phyloP scores from a whole-genome alignment of 2,113 vertebrate species.

The Meleagris gallopavo region DNA sequence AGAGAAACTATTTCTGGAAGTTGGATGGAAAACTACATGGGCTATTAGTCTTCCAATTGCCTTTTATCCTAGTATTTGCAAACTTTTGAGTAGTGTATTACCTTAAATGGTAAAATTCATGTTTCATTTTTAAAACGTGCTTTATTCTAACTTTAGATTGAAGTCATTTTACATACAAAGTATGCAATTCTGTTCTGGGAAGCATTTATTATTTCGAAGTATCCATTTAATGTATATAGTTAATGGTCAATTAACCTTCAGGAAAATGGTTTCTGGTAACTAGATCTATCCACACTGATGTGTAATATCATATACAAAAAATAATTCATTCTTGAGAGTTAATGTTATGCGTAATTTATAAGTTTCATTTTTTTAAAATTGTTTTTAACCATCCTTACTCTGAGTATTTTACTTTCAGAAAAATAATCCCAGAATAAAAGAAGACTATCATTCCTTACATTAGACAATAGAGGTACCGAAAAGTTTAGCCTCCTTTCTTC shows the following conservation, averaged over 20 bases:
- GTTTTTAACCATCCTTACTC: background rate
- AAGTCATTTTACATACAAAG: background rate
- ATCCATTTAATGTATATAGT: background rate
- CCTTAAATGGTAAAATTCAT: slow-evolving; percentile 39
- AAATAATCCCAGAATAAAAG: background rate
- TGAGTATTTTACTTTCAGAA: background rate
- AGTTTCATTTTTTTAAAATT: background rate
- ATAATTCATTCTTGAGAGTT: background rate
- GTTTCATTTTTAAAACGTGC: background rate
- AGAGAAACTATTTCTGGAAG: slow-evolving; percentile 65
- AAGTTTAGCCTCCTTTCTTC: background rate
- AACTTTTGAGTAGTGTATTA: slow-evolving; percentile 37
- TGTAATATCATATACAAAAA: background rate
- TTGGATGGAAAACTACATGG: slow-evolving; percentile 60
- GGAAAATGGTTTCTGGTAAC: background rate
- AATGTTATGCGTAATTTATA: accelerated
- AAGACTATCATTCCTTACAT: background rate
- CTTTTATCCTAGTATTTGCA: slow-evolving; percentile 18
- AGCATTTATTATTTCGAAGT: background rate
- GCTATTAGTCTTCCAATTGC: background rate
- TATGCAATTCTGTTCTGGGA: background rate
- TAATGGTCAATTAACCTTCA: background rate
- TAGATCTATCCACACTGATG: background rate
- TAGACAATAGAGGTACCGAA: background rate
- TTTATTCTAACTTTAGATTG: background rate